These are phyloP conservation scores for Perccottus glenii DNA, from an alignment of 2,113 vertebrate genomes.

Conservation along the genomic window DNA sequence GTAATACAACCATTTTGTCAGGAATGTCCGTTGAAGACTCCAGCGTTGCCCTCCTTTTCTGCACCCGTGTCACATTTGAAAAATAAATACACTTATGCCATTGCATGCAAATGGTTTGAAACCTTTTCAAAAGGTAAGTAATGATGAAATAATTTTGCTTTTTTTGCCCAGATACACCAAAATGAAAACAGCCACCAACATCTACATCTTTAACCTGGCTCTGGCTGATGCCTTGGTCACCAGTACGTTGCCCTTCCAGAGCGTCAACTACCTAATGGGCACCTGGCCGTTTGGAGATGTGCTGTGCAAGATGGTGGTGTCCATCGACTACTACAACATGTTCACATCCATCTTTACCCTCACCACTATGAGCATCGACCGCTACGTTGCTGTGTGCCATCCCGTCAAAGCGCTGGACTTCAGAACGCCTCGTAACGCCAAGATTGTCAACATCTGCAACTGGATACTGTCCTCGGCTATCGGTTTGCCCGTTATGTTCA, in stretches of 20 bases:
- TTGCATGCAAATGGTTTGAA: no score
- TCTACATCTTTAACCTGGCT: slow-evolving; percentile 99
- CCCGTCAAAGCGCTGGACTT: slow-evolving; percentile 97
- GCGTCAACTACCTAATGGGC: slow-evolving; percentile 97
- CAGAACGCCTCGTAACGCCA: slow-evolving; percentile 94
- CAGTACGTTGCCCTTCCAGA: slow-evolving; percentile 97
- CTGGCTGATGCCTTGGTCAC: slow-evolving; percentile 95
- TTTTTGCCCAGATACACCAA: slow-evolving; percentile 90
- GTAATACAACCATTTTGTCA: no score
- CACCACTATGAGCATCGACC: slow-evolving; percentile 98
- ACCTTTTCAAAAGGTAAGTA: background rate
- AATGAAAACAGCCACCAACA: slow-evolving; percentile 99
- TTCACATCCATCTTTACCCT: slow-evolving; percentile 99
- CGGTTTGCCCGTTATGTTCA: slow-evolving; percentile 98
- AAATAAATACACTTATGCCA: no score
- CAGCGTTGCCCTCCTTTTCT: no score
- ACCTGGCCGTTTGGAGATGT: slow-evolving; percentile 95
- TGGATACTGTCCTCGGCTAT: slow-evolving; percentile 98
- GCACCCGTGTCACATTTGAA: no score
- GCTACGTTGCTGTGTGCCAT: slow-evolving; percentile 97
- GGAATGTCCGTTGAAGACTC: no score
- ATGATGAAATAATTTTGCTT: background rate
- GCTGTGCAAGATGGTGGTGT: slow-evolving; percentile 95
- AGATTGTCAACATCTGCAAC: slow-evolving; percentile 98
- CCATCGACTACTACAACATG: slow-evolving; percentile 99